These are phyloP conservation scores for Callipepla squamata DNA, from an alignment of 2,113 vertebrate genomes.

Conservation along the genomic window DNA sequence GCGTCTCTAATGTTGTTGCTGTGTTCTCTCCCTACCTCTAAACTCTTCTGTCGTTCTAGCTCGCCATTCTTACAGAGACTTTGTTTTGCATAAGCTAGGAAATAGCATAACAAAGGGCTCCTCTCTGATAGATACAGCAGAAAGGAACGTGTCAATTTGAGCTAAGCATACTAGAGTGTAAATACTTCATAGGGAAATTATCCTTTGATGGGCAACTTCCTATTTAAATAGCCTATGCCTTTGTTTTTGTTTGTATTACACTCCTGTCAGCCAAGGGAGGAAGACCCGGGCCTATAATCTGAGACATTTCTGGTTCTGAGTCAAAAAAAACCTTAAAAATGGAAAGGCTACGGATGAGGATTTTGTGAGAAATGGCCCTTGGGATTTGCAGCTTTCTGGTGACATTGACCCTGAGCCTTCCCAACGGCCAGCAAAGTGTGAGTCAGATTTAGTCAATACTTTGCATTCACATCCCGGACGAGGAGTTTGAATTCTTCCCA, in stretches of 20 bases:
- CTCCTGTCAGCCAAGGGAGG: not conserved
- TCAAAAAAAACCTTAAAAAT: not conserved
- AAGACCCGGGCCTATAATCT: not conserved
- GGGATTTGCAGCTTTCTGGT: not conserved
- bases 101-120: not conserved
- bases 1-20: not conserved
- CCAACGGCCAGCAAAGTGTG: not conserved
- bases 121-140: not conserved
- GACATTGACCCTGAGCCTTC: not conserved
- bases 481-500: constrained; percentile 69
- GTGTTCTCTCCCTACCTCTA: not conserved
- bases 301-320: not conserved
- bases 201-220: not conserved
- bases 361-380: not conserved
- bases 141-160: not conserved
- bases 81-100: not conserved
- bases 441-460: constrained; percentile 21
- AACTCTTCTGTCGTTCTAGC: not conserved
- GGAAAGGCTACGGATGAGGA: not conserved
- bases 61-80: not conserved
- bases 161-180: not conserved
- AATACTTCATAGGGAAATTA: not conserved
- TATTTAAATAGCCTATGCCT: not conserved
- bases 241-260: not conserved
- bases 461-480: constrained; percentile 19